These are phyloP conservation scores for Taurulus bubalis DNA, from an alignment of 2,113 vertebrate species.

Conservation along the genomic window DNA sequence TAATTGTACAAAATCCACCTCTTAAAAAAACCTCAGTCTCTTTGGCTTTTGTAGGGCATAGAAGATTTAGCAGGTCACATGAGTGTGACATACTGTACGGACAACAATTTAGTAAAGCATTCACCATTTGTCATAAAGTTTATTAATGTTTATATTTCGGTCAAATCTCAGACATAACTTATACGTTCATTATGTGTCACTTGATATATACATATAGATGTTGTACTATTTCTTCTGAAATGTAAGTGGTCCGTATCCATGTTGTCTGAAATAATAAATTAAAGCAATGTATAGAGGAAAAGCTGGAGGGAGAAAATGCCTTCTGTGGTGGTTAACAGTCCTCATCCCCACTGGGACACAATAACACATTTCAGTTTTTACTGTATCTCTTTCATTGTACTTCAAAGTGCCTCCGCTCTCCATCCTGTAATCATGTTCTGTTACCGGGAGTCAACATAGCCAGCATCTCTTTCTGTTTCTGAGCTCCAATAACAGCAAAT, in stretches of 20 bases:
- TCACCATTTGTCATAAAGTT: background rate
- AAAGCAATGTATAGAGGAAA: conserved; percentile 8
- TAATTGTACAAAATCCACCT: background rate
- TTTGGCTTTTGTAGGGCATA: background rate
- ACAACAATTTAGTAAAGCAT: background rate
- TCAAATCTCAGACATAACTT: background rate
- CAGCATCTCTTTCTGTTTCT: conserved; percentile 32
- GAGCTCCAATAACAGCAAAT: background rate
- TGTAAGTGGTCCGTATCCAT: background rate
- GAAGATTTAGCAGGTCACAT: background rate
- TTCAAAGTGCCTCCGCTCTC: conserved; percentile 29
- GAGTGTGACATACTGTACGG: background rate
- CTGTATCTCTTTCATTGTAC: conserved; percentile 23
- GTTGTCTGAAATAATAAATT: conserved; percentile 46
- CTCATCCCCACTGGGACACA: conserved; percentile 17
- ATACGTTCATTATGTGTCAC: background rate
- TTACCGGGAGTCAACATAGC: conserved; percentile 21
- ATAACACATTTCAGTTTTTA: conserved; percentile 30
- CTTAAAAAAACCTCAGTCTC: background rate
- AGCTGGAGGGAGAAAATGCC: conserved; percentile 10
- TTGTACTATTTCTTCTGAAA: background rate
- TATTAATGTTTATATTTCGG: background rate
- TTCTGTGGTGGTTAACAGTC: conserved; percentile 33
- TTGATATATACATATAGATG: background rate
- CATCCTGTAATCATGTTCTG: conserved; percentile 25